Percentiles rank a stretch among this genome's conserved stretches.
Evolutionary conservation across 1,140 invertebrate genomes (phyloP).

Genomic region (Hyles vespertilio): DNA sequence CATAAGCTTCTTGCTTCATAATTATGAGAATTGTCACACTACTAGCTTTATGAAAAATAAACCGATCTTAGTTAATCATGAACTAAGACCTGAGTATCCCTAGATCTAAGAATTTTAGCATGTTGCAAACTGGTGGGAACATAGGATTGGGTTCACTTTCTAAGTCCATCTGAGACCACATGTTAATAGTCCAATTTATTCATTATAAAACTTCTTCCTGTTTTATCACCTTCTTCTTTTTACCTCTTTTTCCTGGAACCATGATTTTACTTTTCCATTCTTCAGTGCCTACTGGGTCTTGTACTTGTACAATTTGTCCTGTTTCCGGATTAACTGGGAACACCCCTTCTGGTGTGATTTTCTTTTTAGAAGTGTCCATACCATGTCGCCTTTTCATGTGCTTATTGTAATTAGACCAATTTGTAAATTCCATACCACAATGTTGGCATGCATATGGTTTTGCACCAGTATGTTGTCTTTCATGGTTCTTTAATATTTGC

Average conservation of each 20-base stretch:
- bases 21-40: too few species aligned
- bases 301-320: constrained; percentile 39
- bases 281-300: constrained; percentile 40
- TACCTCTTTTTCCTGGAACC: constrained; percentile 37
- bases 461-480: constrained; percentile 79
- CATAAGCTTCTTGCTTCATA: too few species aligned
- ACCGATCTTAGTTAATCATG: too few species aligned
- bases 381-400: constrained; percentile 84
- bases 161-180: too few species aligned
- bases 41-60: too few species aligned
- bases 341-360: constrained; percentile 49
- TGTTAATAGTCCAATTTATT: neutral
- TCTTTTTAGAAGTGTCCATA: constrained; percentile 59
- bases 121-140: too few species aligned
- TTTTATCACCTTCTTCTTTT: constrained; percentile 33
- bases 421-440: constrained; percentile 82
- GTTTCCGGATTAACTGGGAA: constrained; percentile 53
- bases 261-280: constrained; percentile 53
- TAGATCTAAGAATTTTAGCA: too few species aligned
- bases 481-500: constrained; percentile 80
- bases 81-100: too few species aligned
- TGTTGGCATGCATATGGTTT: constrained; percentile 77
- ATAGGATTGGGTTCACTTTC: too few species aligned
- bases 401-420: constrained; percentile 86
- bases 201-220: constrained; percentile 14